phyloP scores from a whole-genome alignment of 1,140 invertebrate genomes.

The Macrosteles quadrilineatus region DNA sequence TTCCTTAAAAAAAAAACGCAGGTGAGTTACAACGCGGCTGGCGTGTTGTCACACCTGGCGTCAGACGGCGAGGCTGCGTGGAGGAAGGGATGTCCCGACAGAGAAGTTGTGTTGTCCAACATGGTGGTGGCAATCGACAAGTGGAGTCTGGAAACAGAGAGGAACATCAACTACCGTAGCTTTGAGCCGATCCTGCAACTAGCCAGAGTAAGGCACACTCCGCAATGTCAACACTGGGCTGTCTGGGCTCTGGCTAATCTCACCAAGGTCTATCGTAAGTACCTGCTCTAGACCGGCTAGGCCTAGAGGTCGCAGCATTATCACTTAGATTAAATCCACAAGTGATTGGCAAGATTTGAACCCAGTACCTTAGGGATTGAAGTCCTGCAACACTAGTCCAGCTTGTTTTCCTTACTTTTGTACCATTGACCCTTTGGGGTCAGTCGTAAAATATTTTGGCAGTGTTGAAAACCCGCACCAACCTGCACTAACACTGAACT shows the following conservation, averaged over 20 bases:
- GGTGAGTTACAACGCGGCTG: slow-evolving; percentile 96
- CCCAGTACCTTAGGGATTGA: no score
- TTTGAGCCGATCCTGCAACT: slow-evolving; percentile 89
- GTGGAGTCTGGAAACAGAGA: slow-evolving; percentile 82
- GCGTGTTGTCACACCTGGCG: slow-evolving; percentile 92
- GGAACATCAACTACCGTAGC: slow-evolving; percentile 97
- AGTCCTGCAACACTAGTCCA: no score
- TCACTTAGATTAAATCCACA: no score
- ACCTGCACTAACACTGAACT: no score
- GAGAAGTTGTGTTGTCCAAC: slow-evolving; percentile 71
- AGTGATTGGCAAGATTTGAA: no score
- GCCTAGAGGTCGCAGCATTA: no score
- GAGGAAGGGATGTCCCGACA: slow-evolving; percentile 68
- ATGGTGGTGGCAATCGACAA: slow-evolving; percentile 81
- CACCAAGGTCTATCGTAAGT: slow-evolving; percentile 89
- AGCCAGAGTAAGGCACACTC: slow-evolving; percentile 77
- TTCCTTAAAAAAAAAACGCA: no score
- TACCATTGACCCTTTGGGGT: no score
- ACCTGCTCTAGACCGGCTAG: slow-evolving; percentile 1
- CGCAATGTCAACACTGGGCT: slow-evolving; percentile 93
- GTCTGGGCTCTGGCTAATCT: slow-evolving; percentile 98
- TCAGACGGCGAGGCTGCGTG: slow-evolving; percentile 87
- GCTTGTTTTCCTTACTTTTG: no score
- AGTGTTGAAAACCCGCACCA: no score
- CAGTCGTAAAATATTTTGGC: no score